Evolutionary conservation across 2,113 vertebrate species (phyloP).

Genomic region (Leucosticte australis): DNA sequence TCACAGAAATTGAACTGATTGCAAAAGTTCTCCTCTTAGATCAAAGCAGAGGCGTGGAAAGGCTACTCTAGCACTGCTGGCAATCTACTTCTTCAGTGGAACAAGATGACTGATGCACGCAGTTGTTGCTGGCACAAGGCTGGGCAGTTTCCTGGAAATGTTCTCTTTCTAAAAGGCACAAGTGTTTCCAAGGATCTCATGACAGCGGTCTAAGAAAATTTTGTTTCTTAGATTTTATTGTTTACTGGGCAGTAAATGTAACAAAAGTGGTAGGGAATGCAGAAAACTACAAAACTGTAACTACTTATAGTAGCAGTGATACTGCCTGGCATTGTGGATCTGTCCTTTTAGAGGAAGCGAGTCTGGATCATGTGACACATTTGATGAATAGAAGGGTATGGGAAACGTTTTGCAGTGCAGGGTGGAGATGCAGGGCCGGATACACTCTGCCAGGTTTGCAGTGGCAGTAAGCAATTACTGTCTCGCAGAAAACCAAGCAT

Average conservation of each 20-base stretch:
- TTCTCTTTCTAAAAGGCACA: background rate
- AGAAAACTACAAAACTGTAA: background rate
- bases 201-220: background rate
- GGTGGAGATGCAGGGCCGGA: background rate
- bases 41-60: background rate
- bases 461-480: background rate
- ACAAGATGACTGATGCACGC: background rate
- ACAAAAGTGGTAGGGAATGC: background rate
- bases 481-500: background rate
- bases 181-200: background rate
- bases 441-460: background rate
- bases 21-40: background rate
- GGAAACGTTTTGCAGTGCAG: fast-evolving
- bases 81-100: background rate
- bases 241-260: background rate
- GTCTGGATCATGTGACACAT: background rate
- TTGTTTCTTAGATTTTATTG: background rate
- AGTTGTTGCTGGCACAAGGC: background rate
- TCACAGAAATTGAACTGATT: background rate
- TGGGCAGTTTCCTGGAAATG: background rate
- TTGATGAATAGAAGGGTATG: background rate
- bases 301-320: background rate
- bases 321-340: background rate
- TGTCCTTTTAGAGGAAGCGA: background rate
- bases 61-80: background rate